A percentile compares a stretch with the other conserved stretches of the same genome.
Evolutionary conservation across 2,113 vertebrate genomes (phyloP).

Genomic region (Crotalus viridis): DNA sequence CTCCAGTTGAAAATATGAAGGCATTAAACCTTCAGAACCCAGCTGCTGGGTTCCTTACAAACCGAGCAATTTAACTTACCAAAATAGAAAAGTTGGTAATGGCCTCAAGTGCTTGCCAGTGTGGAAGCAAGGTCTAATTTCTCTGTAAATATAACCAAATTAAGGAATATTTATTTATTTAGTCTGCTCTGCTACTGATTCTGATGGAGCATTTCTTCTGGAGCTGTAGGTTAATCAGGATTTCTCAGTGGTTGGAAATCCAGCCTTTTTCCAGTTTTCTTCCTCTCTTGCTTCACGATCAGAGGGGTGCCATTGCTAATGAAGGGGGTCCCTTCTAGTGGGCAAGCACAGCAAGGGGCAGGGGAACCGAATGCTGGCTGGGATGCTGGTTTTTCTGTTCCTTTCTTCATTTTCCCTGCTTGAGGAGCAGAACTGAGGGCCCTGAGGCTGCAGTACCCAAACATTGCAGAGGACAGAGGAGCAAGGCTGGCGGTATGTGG

Average conservation of each 20-base stretch:
- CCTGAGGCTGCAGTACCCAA: not conserved
- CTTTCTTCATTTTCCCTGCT: not conserved
- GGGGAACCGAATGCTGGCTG: not conserved
- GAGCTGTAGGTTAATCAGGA: not conserved
- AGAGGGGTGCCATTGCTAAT: not conserved
- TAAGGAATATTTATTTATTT: not conserved
- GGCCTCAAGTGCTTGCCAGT: not conserved
- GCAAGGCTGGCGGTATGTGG: not conserved
- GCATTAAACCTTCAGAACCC: not conserved
- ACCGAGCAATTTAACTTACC: not conserved
- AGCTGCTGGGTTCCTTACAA: not conserved
- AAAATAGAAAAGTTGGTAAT: not conserved
- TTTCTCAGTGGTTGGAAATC: not conserved
- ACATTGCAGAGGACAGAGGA: not conserved
- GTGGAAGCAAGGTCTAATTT: not conserved
- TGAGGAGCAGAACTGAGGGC: not conserved
- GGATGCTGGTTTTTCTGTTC: not conserved
- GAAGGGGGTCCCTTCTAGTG: not conserved
- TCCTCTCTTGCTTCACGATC: not conserved
- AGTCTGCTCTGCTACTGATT: not conserved
- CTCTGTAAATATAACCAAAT: not conserved
- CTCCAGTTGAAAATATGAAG: not conserved
- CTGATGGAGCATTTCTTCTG: not conserved
- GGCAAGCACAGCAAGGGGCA: not conserved
- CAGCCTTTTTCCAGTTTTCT: not conserved